Base-by-base conservation (phyloP, 2,797 vertebrate species). In the Eutrigla gurnardus region DNA sequence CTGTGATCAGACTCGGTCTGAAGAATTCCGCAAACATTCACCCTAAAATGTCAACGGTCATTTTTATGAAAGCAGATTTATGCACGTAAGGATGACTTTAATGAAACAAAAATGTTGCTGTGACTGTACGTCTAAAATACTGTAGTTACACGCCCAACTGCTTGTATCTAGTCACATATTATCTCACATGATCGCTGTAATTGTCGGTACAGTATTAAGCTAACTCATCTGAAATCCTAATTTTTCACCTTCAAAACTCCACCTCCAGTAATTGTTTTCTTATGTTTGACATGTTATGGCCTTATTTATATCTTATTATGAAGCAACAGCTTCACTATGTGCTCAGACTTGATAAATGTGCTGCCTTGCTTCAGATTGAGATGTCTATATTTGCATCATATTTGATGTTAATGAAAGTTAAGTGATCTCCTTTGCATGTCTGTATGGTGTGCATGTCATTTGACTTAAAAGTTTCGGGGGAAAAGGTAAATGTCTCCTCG, bases 391-490 rank as follows among this genome's bases (percentile, higher is more conserved):
- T 82, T 87, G 73, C 77, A 82, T 84, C 36, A 76, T 65, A 67
- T 75, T 63, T 70, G 68, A 84, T 82, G 71, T 83, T 47, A 10
- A 65, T 73, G 58, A 40, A 63, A 77, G 58, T 62, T 32, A 50
- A 82, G 55, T 66, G 13, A 75, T 76, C 60, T 82, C 53, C 75
- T 77, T 42, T 92, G 88, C 89, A 93, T 91, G 91, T 84, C 14
- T 1, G 60, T 70, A 64, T 53, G 54, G 59, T 87, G 64, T 90
- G 90, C 89, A 91, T 88, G 91, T 79, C 58, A 78, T 71, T 83
- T 81, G 70, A 76, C 55, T 65, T 46, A 55, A 77, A 25, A 67
- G 47, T 64, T 46, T 70, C 42, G 33, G 47, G 64, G 58, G 58
- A 75, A 59, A 62, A 81, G 37, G 18, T 74, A 54, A 86, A 84